Conservation (phyloP, 2,113 vertebrate species). For the Seriola rivoliana region DNA sequence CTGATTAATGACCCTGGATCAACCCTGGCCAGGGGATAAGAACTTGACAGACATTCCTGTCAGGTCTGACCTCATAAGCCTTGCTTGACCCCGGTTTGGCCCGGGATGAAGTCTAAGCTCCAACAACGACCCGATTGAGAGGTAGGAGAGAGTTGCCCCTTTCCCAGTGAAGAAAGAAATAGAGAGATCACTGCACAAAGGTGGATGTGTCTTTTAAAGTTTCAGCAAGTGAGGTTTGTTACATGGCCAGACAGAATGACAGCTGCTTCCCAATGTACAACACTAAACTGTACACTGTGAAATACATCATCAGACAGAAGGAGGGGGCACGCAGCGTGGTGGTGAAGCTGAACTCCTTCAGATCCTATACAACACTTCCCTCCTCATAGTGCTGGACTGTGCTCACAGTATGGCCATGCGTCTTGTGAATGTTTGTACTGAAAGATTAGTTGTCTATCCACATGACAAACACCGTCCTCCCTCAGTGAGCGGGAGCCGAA, state of each 20-base stretch:
- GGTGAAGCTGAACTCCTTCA: constrained; percentile 36
- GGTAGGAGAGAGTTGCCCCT: constrained; percentile 14
- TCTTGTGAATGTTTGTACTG: constrained; percentile 82
- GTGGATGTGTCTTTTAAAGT: constrained; percentile 39
- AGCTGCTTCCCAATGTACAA: constrained; percentile 29
- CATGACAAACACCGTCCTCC: constrained; percentile 82
- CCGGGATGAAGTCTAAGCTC: constrained; percentile 86
- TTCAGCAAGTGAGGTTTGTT: constrained; percentile 21
- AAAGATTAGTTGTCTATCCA: constrained; percentile 84
- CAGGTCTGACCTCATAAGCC: constrained; percentile 93
- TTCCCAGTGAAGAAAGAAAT: constrained; percentile 19
- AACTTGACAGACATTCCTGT: constrained; percentile 92
- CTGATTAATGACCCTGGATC: constrained; percentile 94
- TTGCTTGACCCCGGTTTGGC: constrained; percentile 86
- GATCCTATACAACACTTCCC: constrained; percentile 51
- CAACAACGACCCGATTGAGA: constrained; percentile 81
- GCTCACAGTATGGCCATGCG: constrained; percentile 65
- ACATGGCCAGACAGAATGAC: constrained; percentile 29
- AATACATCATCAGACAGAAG: constrained; percentile 52
- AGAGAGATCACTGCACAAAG: constrained; percentile 25
- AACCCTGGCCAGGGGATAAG: constrained; percentile 90
- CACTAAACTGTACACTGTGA: constrained; percentile 35
- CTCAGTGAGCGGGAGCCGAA: constrained; percentile 75
- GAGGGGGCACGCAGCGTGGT: constrained; percentile 4
- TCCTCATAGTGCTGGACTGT: constrained; percentile 54